Evolutionary conservation across 2,113 vertebrate species (phyloP), one percentile per base, ranked within the genome.

Genomic region (Chaenocephalus aceratus): DNA sequence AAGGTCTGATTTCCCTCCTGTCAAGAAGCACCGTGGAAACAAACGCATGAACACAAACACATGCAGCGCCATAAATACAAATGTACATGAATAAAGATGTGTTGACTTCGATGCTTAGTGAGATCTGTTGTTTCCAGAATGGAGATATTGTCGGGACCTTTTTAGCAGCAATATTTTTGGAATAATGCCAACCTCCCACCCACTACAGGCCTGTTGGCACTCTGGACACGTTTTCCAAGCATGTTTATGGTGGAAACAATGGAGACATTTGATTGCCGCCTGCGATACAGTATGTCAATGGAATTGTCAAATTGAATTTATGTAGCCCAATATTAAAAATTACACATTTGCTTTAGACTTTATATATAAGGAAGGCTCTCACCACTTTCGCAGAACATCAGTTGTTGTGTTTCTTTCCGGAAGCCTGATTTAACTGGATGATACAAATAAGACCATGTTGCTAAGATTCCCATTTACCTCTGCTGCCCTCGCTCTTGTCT

Each of bases 1-100:
- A 77, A 79, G 16, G 54, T 49, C 77, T 66, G 34, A 52, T 84
- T 84, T 54, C 59, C 69, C 54, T 77, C 70, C 60, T 60, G 23
- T 72, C 80, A 56, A 52, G 16, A 86, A 51, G 45, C 57, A 48
- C 2, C 3, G 51, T 58, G 18, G 52, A 64, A 57, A 68, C 34
- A n/a, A 16, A 44, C 36, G 57, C 11, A 45, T 9, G 11, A 51
- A 61, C 49, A 85, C 79, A 76, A 6, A 18, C 53, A 15, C 51
- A 14, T 62, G 75, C 45, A 30, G 36, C 7, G 36, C 36, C 11
- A 65, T 46, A 15, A 51, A 82, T 34, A 41, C 44, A 71, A 63
- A 84, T 21, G 3, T 14, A 15, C 15, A 12, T 16, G 56, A 58
- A 66, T 45, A 59, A 68, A 54, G 68, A 76, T 58, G 62, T 58